A percentile compares a stretch with the other conserved stretches of the same genome.
phyloP scores from a whole-genome alignment of 2,888 invertebrate genomes.

The Anodontia alba region DNA sequence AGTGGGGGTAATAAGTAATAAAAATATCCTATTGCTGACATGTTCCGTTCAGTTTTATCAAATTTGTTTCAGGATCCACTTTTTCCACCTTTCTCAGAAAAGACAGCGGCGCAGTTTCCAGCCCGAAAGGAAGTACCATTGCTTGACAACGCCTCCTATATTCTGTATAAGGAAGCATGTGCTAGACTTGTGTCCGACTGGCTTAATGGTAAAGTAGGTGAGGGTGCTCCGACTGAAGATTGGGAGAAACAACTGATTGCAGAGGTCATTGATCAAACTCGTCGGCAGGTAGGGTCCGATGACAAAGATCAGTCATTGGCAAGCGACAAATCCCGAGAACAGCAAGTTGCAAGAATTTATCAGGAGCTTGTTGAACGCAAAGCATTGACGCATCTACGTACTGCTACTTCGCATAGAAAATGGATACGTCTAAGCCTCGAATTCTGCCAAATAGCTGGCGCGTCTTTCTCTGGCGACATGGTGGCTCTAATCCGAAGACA shows the following conservation, averaged over 20 bases:
- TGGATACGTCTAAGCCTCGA: constrained; percentile 43
- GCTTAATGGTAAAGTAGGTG: constrained; percentile 43
- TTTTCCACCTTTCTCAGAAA: not conserved
- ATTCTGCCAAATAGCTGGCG: constrained; percentile 37
- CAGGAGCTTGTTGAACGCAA: constrained; percentile 35
- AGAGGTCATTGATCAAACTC: constrained; percentile 23
- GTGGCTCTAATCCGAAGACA: constrained; percentile 34
- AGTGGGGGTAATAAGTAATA: too few relatives aligned
- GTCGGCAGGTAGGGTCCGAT: not conserved
- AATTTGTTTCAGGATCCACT: not conserved
- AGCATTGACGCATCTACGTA: constrained; percentile 39
- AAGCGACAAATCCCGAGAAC: not conserved
- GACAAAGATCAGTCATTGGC: not conserved
- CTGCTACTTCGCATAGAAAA: constrained; percentile 43
- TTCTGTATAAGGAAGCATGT: constrained; percentile 16
- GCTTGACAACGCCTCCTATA: constrained; percentile 22
- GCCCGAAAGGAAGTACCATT: constrained; percentile 25
- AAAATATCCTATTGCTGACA: too few relatives aligned
- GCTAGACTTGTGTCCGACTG: constrained; percentile 32
- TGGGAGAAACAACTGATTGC: constrained; percentile 33
- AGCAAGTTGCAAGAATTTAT: constrained; percentile 9
- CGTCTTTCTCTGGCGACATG: constrained; percentile 41
- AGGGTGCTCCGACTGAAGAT: constrained; percentile 40
- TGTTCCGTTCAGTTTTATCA: too few relatives aligned
- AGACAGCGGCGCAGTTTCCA: not conserved